phyloP scores from a whole-genome alignment of 2,888 invertebrate species.

The Spilosoma lubricipeda region DNA sequence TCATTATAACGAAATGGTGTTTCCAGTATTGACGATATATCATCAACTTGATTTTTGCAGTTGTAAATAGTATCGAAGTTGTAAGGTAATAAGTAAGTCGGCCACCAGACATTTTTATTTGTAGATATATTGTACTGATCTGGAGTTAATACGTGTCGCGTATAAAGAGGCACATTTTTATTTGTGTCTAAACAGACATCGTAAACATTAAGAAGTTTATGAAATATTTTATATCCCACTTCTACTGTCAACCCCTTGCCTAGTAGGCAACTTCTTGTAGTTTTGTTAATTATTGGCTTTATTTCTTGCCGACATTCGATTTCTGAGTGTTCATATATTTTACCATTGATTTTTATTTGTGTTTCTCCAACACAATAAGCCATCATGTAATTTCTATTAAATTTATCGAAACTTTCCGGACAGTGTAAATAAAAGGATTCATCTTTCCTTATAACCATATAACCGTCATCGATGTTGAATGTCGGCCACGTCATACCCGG shows the following conservation, averaged over 20 bases:
- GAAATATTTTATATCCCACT: constrained; percentile 51
- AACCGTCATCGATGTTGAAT: constrained; percentile 43
- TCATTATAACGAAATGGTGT: constrained; percentile 44
- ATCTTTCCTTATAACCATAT: constrained; percentile 47
- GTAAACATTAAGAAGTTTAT: constrained; percentile 51
- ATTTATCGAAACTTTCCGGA: constrained; percentile 46
- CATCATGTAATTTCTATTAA: constrained; percentile 39
- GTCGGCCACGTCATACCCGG: constrained; percentile 33
- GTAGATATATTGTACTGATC: constrained; percentile 35
- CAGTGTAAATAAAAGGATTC: constrained; percentile 55
- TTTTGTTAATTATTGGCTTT: constrained; percentile 38
- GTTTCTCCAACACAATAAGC: constrained; percentile 53
- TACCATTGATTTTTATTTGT: constrained; percentile 47
- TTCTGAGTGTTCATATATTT: constrained; percentile 50
- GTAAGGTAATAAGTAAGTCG: constrained; percentile 38
- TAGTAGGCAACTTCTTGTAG: constrained; percentile 43
- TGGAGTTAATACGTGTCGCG: constrained; percentile 47
- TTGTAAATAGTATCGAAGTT: constrained; percentile 58
- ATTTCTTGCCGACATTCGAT: constrained; percentile 57
- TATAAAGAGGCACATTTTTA: constrained; percentile 56
- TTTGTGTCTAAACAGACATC: constrained; percentile 60
- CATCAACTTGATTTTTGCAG: constrained; percentile 51
- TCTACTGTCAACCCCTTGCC: constrained; percentile 50
- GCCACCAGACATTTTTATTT: constrained; percentile 46
- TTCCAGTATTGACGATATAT: constrained; percentile 40